Base-by-base conservation (phyloP, 53 echinoderm and acorn worm genomes). In the Holothuria scabra region DNA sequence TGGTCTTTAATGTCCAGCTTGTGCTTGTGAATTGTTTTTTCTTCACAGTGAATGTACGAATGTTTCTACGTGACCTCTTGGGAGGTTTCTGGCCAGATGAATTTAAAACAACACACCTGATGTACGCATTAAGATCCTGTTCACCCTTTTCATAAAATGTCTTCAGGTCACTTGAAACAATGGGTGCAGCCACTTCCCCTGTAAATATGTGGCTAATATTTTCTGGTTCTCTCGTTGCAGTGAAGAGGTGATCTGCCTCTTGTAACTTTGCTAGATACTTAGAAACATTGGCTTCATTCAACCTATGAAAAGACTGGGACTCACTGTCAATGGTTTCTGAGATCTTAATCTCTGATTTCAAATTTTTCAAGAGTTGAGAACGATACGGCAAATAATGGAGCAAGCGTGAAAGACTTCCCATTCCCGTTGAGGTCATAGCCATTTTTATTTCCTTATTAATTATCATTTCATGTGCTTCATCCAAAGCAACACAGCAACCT, bases 371-470 rank as follows among this genome's bases (percentile, higher is more conserved):
- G 16, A 44, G 20, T 16, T 74, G 74, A 19, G 74, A 38, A 8
- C 74, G 44, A 72, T 38, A 72, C 12, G 74, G 74, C 5, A 72
- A 48, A 41, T 41, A 72, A n/a, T 41, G 46, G 4, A 74, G 10
- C 2, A 72, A 48, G 46, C 74, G 74, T 41, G 74, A 44, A 6
- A 41, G 46, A 46, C 46, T 72, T 20, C 46, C 18, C 74, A 72
- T 72, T 24, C 74, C 74, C 20, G 74, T 41, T 18, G 41, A 21
- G 18, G 79, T 83, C 19, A 91, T 65, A 22, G 87, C 80, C 87
- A 87, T 91, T 65, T 91, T 84, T 16, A 78, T 61, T 21, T 86
- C 84, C 44, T 60, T 88, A 46, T 91, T 92, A 5, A 92, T 88
- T 12, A 86, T 11, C 89, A 92, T 91, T 46, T n/a, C n/a, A n/a